These are phyloP conservation scores for Labia minor DNA, from an alignment of 2,888 invertebrate genomes.

Conservation along the genomic window DNA sequence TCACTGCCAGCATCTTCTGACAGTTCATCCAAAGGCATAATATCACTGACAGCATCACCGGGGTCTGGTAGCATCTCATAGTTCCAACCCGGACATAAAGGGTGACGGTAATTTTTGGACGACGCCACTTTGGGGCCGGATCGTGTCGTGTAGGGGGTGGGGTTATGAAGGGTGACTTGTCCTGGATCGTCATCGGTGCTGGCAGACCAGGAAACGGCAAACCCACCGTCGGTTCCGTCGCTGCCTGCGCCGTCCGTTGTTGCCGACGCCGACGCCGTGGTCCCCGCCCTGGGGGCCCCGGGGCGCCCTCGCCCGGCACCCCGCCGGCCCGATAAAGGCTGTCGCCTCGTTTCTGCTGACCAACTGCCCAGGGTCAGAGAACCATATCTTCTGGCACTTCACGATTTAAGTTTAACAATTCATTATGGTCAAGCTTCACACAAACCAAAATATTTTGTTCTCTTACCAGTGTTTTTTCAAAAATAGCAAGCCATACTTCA, in stretches of 20 bases:
- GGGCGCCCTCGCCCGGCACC: neutral
- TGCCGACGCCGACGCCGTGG: slow-evolving; percentile 8
- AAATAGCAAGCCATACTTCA: neutral
- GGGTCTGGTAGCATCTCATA: slow-evolving; percentile 38
- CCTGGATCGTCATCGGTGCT: neutral
- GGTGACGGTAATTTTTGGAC: slow-evolving; percentile 23
- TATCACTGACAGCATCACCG: slow-evolving; percentile 31
- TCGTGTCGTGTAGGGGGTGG: neutral
- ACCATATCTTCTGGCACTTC: too few relatives aligned
- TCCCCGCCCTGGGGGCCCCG: neutral
- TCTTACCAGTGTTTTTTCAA: too few relatives aligned
- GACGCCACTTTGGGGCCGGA: slow-evolving; percentile 21
- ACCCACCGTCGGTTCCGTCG: neutral
- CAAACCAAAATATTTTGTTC: too few relatives aligned
- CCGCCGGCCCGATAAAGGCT: neutral
- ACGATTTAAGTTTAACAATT: too few relatives aligned
- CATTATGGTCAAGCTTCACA: too few relatives aligned
- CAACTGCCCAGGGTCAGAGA: neutral
- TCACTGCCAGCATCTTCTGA: slow-evolving; percentile 16
- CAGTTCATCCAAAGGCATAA: slow-evolving; percentile 24
- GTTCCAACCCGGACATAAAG: slow-evolving; percentile 32
- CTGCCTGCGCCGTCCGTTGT: neutral
- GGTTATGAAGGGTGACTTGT: neutral
- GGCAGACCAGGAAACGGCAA: neutral
- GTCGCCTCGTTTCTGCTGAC: neutral